These are phyloP conservation scores for Chinchilla lanigera DNA, from an alignment of 2,113 vertebrate species.

Conservation along the genomic window DNA sequence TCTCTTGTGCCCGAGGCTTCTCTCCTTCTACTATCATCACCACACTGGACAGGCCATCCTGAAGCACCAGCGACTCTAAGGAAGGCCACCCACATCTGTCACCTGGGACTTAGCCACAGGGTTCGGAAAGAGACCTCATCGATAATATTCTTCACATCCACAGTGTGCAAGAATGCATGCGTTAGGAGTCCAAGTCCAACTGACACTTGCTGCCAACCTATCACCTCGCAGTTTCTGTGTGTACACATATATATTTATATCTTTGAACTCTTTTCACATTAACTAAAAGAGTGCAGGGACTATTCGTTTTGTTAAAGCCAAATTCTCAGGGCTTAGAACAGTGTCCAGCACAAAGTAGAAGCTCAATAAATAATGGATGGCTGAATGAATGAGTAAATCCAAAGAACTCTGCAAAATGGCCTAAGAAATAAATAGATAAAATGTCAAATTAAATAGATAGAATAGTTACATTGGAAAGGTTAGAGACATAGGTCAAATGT, in stretches of 20 bases:
- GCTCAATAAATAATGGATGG: not conserved
- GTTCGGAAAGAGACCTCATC: not conserved
- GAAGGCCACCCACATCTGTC: not conserved
- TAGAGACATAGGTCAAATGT: not conserved
- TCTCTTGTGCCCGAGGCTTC: not conserved
- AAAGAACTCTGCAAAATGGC: not conserved
- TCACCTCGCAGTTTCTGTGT: not conserved
- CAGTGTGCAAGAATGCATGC: accelerated
- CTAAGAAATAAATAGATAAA: not conserved
- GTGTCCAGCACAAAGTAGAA: not conserved
- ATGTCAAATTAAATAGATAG: not conserved
- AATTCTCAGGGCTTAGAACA: not conserved
- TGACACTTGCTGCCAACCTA: not conserved
- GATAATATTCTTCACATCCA: not conserved
- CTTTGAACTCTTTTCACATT: not conserved
- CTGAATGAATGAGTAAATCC: not conserved
- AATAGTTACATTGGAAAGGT: not conserved
- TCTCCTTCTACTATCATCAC: not conserved
- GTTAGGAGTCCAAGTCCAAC: not conserved
- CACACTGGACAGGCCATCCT: not conserved
- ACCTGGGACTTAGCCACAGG: not conserved
- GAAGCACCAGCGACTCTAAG: not conserved
- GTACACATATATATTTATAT: not conserved
- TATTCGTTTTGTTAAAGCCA: not conserved
- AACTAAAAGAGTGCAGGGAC: not conserved